A percentile compares a stretch with the other conserved stretches of the same genome.
These are phyloP conservation scores for Phrynocephalus vlangalii DNA, from an alignment of 2,797 vertebrate species.

Conservation along the genomic window DNA sequence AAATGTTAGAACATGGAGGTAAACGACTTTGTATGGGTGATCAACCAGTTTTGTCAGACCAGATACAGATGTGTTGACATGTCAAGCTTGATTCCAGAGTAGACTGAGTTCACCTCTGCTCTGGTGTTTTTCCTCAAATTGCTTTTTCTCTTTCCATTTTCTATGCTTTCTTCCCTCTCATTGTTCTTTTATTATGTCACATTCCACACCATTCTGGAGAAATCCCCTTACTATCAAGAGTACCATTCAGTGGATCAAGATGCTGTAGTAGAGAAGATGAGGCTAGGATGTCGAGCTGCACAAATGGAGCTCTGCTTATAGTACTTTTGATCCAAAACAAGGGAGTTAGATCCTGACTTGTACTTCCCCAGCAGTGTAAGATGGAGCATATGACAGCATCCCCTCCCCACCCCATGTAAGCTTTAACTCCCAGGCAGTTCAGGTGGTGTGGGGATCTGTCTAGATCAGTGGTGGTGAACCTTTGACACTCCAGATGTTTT, in stretches of 20 bases:
- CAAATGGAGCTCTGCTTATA: background rate
- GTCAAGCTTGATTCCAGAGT: background rate
- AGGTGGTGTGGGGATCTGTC: too few relatives aligned
- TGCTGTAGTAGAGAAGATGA: background rate
- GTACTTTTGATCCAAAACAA: background rate
- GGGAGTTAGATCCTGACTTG: background rate
- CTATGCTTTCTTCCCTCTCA: background rate
- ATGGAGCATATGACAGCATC: too few relatives aligned
- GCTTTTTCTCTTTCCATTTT: background rate
- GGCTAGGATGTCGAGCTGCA: background rate
- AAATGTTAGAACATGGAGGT: conserved; percentile 4
- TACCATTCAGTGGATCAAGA: background rate
- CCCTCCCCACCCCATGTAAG: background rate
- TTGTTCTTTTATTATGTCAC: background rate
- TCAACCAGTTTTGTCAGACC: background rate
- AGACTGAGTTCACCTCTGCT: background rate
- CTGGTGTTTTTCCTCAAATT: background rate
- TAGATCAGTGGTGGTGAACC: too few relatives aligned
- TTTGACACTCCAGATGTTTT: too few relatives aligned
- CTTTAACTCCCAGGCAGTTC: background rate
- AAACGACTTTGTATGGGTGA: background rate
- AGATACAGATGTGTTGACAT: background rate
- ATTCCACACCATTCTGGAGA: background rate
- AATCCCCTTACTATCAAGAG: background rate
- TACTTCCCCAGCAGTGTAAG: background rate